Conservation (phyloP, 2,888 invertebrate genomes). For the Watsonalla cultraria region DNA sequence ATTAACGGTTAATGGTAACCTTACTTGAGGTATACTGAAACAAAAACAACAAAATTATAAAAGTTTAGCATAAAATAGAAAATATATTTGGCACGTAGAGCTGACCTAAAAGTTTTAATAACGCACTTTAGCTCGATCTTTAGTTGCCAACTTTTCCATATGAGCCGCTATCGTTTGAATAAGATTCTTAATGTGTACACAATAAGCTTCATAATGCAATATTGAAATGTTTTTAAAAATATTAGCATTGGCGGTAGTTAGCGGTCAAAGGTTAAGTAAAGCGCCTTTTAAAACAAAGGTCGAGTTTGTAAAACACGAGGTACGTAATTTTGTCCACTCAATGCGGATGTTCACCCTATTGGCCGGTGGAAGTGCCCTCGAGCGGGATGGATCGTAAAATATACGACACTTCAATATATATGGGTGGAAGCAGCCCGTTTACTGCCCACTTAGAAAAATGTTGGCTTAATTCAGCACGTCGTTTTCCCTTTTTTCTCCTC, state of each 20-base stretch:
- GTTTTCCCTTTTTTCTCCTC: constrained; percentile 43
- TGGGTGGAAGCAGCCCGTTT: constrained; percentile 62
- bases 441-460: constrained; percentile 74
- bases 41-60: constrained; percentile 10
- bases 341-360: constrained; percentile 54
- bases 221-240: neutral
- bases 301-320: constrained; percentile 55
- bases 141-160: neutral
- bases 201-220: neutral
- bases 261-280: constrained; percentile 4
- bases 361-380: constrained; percentile 54
- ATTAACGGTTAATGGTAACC: no score
- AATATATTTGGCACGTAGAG: neutral
- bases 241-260: neutral
- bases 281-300: constrained; percentile 24
- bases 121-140: neutral
- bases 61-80: neutral
- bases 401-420: constrained; percentile 72
- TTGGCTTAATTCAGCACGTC: constrained; percentile 72
- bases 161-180: no score
- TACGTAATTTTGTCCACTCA: constrained; percentile 67
- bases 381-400: constrained; percentile 71
- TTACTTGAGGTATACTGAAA: constrained; percentile 4
- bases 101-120: neutral
- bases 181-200: neutral